Evolutionary conservation across 2,113 vertebrate genomes (phyloP), one percentile per base, ranked within the genome.

Genomic region (Dipodomys stephensi): DNA sequence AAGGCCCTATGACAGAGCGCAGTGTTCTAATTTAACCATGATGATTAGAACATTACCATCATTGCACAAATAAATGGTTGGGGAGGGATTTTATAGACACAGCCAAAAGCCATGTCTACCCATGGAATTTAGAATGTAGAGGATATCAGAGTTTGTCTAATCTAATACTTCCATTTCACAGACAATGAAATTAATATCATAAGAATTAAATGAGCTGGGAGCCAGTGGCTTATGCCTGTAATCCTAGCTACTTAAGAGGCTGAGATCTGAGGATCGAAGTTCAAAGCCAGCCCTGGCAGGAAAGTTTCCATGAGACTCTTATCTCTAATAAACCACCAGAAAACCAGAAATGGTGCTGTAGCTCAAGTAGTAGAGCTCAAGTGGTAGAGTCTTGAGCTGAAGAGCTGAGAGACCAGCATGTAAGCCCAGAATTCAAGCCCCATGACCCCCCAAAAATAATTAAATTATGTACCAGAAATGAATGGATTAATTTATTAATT

Each of bases 21-120:
- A 88, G 80, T 85, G 69, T 20, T 91, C 92, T 89, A 91, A 94
- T 87, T 83, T 92, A 95, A 95, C 86, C 35, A 0, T 83, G 49
- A 94, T 80, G 95, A 57, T 77, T 86, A 77, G 84, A 64, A 60
- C 28, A 76, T 77, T 83, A 39, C 60, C 80, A 44, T 82, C 83
- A 87, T 60, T 93, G 46, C 60, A 49, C 65, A 91, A 83, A 92
- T 68, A 88, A 88, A 87, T 6, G 12, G 11, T 62, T 82, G 25
- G 27, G 82, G 77, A 80, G 73, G 30, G 30, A 49, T 74, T 95
- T 88, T 18, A 32, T 11, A 80, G 77, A 57, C 53, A 57, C 53
- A 82, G 68, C 65, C 67, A 30, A 78, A 83, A 83, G 8, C 72
- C 72, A 4, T 82, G 32, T 81, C 80, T 83, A 65, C 71, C 5